Percentiles rank a stretch among this genome's conserved stretches.
phyloP scores from a whole-genome alignment of 2,888 invertebrate species.

The Creontiades dilutus region DNA sequence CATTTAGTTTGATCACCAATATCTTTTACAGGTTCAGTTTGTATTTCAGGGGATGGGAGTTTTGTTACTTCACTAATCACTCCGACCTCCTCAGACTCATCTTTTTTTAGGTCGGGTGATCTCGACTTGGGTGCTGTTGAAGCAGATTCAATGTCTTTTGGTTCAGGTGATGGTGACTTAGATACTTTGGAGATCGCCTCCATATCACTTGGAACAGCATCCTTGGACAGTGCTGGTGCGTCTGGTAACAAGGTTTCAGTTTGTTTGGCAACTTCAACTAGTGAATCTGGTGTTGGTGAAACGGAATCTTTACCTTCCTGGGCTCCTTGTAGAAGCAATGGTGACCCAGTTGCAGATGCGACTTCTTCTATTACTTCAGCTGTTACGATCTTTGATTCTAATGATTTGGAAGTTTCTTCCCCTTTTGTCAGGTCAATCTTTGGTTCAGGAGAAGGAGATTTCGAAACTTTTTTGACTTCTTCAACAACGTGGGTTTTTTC shows the following conservation, averaged over 20 bases:
- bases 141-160: not conserved
- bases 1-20: not conserved
- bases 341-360: not conserved
- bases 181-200: not conserved
- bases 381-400: not conserved
- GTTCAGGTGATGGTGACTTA: slow-evolving; percentile 44
- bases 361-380: not conserved
- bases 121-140: not conserved
- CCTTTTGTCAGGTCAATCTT: slow-evolving; percentile 48
- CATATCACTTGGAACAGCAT: not conserved
- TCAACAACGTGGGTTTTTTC: not conserved
- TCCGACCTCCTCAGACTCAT: not conserved
- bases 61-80: not conserved
- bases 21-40: not conserved
- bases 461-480: not conserved
- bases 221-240: too few relatives aligned
- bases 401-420: not conserved
- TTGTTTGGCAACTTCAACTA: not conserved
- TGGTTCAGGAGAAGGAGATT: slow-evolving; percentile 49
- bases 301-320: not conserved
- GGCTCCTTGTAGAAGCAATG: not conserved
- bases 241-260: too few relatives aligned
- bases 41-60: not conserved
- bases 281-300: not conserved
- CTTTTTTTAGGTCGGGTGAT: slow-evolving; percentile 52